Evolutionary conservation across 1,140 invertebrate genomes (phyloP), one percentile per base, ranked within the genome.

Genomic region (Bilobella aurantiaca): DNA sequence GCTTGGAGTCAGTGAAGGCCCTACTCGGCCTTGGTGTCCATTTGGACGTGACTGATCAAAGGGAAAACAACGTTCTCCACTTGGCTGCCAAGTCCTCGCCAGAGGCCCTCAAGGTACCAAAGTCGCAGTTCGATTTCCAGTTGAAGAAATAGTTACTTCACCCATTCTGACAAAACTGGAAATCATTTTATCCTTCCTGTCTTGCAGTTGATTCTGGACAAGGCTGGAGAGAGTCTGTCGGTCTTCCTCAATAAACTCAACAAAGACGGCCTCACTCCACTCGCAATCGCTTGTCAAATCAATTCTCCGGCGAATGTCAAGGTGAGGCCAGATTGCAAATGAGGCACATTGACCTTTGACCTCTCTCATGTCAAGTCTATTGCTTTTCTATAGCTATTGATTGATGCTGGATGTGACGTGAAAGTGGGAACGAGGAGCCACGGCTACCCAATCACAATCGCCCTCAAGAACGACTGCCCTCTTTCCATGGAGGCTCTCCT

Each of bases 41-140:
- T 16, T 1, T 67, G 8, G 64, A 69, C 25, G 23, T 66, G 1
- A 64, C 14, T 16, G 68, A 69, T 37, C 1, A 56, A 2, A 49
- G 62, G 2, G 47, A 32, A 8, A 69, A 69, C 58, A 58, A 61
- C 27, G 47, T 69, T 14, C 30, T 69, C 32, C 68, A 69, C 64
- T 18, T 49, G 1, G 64, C 64, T n/a, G 65, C 62, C 2, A 31
- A 56, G 3, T 57, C 57, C 23, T 57, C 37, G 5, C 49, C 57
- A 12, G 25, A 56, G 14, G 56, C 63, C 28, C 42, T 63, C 23
- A 57, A 65, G 14, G 46, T 65, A 62, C 18, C 3, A 34, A 14
- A 42, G 21, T 62, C 28, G 3, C 23, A 28, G 62, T 21, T n/a
- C 37, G 8, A n/a, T 53, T 12, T 53, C 25, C 0, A n/a, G 28